Evolutionary conservation across 2,888 invertebrate species (phyloP).

Genomic region (Alloplasta piceator): DNA sequence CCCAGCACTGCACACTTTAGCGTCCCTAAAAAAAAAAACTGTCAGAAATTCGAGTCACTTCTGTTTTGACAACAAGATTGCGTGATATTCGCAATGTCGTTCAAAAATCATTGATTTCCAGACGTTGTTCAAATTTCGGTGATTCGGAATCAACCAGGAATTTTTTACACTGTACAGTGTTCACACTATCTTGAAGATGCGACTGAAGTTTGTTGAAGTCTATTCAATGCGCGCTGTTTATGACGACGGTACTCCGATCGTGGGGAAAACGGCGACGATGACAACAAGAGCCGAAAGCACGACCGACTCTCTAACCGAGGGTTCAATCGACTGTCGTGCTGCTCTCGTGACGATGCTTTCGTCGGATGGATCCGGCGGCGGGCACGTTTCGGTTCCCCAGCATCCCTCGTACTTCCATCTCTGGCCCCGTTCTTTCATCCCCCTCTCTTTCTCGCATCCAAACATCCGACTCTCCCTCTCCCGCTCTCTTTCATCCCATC

Average conservation of each 20-base stretch:
- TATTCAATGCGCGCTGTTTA: constrained; percentile 3
- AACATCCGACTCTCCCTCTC: neutral
- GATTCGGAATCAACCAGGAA: too few species aligned
- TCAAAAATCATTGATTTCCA: too few species aligned
- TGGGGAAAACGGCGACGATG: constrained; percentile 51
- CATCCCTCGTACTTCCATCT: constrained; percentile 35
- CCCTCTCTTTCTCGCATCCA: constrained; percentile 30
- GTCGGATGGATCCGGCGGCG: constrained; percentile 52
- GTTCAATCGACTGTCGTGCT: constrained; percentile 55
- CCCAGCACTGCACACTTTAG: constrained; percentile 27
- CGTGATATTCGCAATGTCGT: too few species aligned
- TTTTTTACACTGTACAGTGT: too few species aligned
- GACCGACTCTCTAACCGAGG: constrained; percentile 45
- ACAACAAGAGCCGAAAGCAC: constrained; percentile 59
- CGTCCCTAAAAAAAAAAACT: neutral
- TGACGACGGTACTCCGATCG: constrained; percentile 5
- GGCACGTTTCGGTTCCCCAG: constrained; percentile 54
- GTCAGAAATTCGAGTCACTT: too few species aligned
- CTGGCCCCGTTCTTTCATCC: constrained; percentile 12
- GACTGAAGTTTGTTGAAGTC: neutral
- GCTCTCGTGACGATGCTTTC: constrained; percentile 42
- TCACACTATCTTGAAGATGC: too few species aligned
- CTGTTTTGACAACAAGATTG: too few species aligned
- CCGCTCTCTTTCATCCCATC: constrained; percentile 10
- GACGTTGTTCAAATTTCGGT: too few species aligned